phyloP scores from a whole-genome alignment of 1,140 invertebrate genomes.

The Drosophila paulistorum region DNA sequence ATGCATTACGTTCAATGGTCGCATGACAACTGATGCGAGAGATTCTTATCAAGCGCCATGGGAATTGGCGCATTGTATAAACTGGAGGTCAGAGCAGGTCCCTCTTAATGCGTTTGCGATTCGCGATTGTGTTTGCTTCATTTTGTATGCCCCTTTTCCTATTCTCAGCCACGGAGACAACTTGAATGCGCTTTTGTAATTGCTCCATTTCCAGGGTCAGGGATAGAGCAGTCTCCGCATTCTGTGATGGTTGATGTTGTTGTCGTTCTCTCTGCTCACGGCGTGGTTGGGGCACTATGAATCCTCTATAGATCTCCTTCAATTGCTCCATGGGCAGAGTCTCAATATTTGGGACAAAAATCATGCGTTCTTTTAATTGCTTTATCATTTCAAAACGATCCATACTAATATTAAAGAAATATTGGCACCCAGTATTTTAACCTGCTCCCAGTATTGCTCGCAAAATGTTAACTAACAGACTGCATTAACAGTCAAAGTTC shows the following conservation, averaged over 20 bases:
- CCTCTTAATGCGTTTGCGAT: constrained; percentile 40
- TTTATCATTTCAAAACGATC: too few relatives aligned
- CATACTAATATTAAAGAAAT: too few relatives aligned
- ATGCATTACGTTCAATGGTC: too few relatives aligned
- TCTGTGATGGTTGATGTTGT: too few relatives aligned
- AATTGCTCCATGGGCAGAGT: constrained; percentile 28
- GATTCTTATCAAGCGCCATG: too few relatives aligned
- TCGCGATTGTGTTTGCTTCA: not conserved
- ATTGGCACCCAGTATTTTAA: too few relatives aligned
- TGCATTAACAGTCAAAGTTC: too few relatives aligned
- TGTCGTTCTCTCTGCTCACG: constrained; percentile 20
- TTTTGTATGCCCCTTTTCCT: constrained; percentile 34
- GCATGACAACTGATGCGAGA: too few relatives aligned
- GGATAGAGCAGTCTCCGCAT: not conserved
- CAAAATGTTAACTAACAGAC: too few relatives aligned
- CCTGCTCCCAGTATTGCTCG: too few relatives aligned
- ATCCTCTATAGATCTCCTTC: constrained; percentile 44
- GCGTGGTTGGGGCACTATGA: constrained; percentile 44
- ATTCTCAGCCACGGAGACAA: constrained; percentile 38
- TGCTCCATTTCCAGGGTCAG: constrained; percentile 27
- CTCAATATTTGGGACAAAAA: constrained; percentile 20
- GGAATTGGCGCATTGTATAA: not conserved
- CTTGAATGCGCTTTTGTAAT: constrained; percentile 38
- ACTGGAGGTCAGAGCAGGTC: constrained; percentile 34
- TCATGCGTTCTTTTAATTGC: not conserved